Evolutionary conservation across 2,113 vertebrate genomes (phyloP).

Genomic region (Heterotis niloticus): DNA sequence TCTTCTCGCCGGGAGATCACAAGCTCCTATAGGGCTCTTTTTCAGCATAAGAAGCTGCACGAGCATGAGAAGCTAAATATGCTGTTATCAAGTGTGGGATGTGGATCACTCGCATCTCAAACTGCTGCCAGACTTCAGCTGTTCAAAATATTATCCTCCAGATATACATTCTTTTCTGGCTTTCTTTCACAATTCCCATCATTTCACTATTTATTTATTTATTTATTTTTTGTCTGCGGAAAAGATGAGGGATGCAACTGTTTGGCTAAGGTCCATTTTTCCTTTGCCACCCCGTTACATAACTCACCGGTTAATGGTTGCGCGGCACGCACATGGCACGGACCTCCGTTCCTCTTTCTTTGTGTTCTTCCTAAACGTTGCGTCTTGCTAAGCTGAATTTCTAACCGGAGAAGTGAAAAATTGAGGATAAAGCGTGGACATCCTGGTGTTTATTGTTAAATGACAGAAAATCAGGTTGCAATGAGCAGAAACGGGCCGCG

Average conservation of each 20-base stretch:
- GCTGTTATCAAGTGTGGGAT: neutral
- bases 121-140: neutral
- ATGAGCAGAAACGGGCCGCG: conserved; percentile 23
- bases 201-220: conserved; percentile 23
- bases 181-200: neutral
- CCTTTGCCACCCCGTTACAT: conserved; percentile 27
- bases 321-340: conserved; percentile 14
- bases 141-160: conserved; percentile 5
- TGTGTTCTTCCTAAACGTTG: conserved; percentile 20
- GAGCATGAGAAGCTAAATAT: neutral
- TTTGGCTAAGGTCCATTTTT: conserved; percentile 39
- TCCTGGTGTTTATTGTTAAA: conserved; percentile 42
- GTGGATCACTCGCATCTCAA: neutral
- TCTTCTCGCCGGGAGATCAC: conserved; percentile 2
- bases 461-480: conserved; percentile 31
- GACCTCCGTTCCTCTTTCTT: conserved; percentile 2
- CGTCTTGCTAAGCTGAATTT: conserved; percentile 38
- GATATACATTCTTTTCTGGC: conserved; percentile 3
- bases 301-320: conserved; percentile 38
- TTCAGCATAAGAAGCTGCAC: neutral
- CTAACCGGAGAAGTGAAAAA: conserved; percentile 35
- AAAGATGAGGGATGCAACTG: conserved; percentile 31
- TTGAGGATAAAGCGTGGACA: conserved; percentile 29
- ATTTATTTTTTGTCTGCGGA: conserved; percentile 39
- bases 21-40: neutral